Evolutionary conservation across 2,797 vertebrate genomes (phyloP).

Genomic region (Channallabes apus): DNA sequence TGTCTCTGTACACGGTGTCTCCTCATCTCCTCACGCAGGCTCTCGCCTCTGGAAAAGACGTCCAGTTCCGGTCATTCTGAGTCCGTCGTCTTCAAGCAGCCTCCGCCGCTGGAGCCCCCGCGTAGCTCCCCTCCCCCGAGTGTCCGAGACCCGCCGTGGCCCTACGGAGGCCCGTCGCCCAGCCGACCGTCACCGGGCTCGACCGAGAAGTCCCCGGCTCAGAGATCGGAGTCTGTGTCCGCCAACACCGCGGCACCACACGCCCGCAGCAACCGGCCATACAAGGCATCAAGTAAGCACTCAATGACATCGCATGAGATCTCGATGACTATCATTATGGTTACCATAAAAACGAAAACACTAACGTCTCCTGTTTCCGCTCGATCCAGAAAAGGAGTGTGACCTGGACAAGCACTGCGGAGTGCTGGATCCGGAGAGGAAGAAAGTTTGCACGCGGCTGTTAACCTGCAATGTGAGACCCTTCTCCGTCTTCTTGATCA

Average conservation of each 20-base stretch:
- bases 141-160: slow-evolving; percentile 77
- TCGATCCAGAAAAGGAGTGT: slow-evolving; percentile 84
- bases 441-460: slow-evolving; percentile 90
- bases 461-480: slow-evolving; percentile 90
- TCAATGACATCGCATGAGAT: neutral
- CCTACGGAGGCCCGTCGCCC: slow-evolving; percentile 75
- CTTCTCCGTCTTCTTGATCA: neutral
- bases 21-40: slow-evolving; percentile 65
- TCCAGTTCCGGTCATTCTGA: slow-evolving; percentile 81
- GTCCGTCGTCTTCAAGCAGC: slow-evolving; percentile 80
- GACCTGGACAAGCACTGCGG: slow-evolving; percentile 93
- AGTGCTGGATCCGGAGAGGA: slow-evolving; percentile 88
- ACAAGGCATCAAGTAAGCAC: slow-evolving; percentile 88
- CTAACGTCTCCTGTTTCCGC: slow-evolving; percentile 31
- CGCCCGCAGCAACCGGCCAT: slow-evolving; percentile 72
- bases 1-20: neutral
- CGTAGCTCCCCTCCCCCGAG: slow-evolving; percentile 67
- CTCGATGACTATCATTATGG: neutral
- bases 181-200: slow-evolving; percentile 64
- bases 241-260: slow-evolving; percentile 52
- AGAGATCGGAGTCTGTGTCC: slow-evolving; percentile 66
- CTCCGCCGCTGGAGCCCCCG: slow-evolving; percentile 69
- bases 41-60: slow-evolving; percentile 85
- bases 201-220: slow-evolving; percentile 63
- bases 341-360: neutral